Conservation (phyloP, 1,140 invertebrate genomes). For the Chironomus tepperi region DNA sequence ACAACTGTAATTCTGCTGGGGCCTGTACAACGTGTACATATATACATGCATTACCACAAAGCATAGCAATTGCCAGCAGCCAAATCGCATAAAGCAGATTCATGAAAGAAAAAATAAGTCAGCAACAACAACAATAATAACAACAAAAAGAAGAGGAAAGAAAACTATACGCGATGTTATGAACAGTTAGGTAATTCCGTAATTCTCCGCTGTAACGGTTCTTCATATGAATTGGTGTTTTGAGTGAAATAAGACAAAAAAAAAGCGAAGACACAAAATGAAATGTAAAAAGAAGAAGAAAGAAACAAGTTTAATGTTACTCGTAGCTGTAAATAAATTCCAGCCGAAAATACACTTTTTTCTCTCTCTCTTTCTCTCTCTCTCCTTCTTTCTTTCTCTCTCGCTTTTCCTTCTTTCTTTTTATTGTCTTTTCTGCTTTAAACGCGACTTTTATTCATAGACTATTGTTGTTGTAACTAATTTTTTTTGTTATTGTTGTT, state of each 20-base stretch:
- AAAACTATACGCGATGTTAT: background rate
- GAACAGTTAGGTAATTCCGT: constrained; percentile 23
- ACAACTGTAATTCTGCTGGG: background rate
- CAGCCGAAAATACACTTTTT: constrained; percentile 5
- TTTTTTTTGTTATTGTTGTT: too few species aligned
- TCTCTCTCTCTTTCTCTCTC: background rate
- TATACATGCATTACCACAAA: background rate
- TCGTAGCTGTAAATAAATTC: constrained; percentile 20
- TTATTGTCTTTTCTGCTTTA: too few species aligned
- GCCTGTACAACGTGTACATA: constrained; percentile 1
- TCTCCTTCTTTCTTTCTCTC: too few species aligned
- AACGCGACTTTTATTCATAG: too few species aligned
- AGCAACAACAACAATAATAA: background rate
- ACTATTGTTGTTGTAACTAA: too few species aligned
- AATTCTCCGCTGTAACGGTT: constrained; percentile 17
- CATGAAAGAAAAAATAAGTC: background rate
- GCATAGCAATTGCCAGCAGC: background rate
- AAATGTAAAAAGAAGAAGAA: background rate
- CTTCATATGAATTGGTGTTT: constrained; percentile 20
- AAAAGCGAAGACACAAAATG: background rate
- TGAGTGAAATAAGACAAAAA: background rate
- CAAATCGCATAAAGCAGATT: background rate
- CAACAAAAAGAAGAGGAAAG: background rate
- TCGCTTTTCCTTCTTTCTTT: too few species aligned
- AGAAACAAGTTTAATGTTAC: constrained; percentile 23